phyloP scores from a whole-genome alignment of 2,888 invertebrate genomes.

The Orchesellides sinensis region DNA sequence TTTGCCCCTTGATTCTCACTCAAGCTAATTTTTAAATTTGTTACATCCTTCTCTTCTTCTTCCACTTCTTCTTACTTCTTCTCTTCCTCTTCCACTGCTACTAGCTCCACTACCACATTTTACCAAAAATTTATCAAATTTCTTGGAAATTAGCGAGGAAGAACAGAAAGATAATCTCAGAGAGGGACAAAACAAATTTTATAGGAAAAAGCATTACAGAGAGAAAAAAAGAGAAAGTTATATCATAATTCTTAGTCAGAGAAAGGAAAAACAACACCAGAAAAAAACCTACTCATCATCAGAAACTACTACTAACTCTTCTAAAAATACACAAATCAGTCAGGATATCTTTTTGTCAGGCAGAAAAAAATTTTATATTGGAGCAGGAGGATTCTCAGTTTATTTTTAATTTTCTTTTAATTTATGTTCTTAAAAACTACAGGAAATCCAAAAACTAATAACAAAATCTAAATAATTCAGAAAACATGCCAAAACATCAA shows the following conservation, averaged over 20 bases:
- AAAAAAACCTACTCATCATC: too few species aligned
- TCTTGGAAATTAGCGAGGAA: too few species aligned
- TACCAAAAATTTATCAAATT: conserved; percentile 1
- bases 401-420: too few species aligned
- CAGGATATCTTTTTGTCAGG: too few species aligned
- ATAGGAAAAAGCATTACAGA: background rate
- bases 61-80: conserved; percentile 39
- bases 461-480: conserved; percentile 30
- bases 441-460: conserved; percentile 33
- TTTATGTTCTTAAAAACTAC: too few species aligned
- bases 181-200: conserved; percentile 5
- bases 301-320: too few species aligned
- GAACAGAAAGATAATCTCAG: background rate
- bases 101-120: background rate
- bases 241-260: too few species aligned
- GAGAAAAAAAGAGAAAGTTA: background rate
- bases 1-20: conserved; percentile 72
- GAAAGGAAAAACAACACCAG: too few species aligned
- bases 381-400: too few species aligned
- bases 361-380: too few species aligned
- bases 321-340: too few species aligned
- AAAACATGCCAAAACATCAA: conserved; percentile 55
- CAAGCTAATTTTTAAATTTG: conserved; percentile 63
- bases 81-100: conserved; percentile 16
- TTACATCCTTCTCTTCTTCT: conserved; percentile 35